Conservation (phyloP, 2,797 vertebrate genomes). For the Falco cherrug region DNA sequence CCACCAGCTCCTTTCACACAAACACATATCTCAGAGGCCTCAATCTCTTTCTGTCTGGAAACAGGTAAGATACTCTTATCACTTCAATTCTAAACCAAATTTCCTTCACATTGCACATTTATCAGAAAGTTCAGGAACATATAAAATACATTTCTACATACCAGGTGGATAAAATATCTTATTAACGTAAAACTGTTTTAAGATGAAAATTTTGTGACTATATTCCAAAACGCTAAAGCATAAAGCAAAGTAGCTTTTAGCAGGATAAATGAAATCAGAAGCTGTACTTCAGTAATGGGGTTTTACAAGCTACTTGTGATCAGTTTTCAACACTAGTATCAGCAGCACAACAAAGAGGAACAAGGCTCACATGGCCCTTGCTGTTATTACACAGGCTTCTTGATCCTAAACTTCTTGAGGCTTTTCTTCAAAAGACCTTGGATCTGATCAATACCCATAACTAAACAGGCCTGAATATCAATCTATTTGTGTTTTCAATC, state of each 20-base stretch:
- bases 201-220: constrained; percentile 50
- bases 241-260: constrained; percentile 67
- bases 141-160: not conserved
- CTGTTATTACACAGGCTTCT: constrained; percentile 47
- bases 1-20: not conserved
- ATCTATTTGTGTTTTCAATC: constrained; percentile 59
- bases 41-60: not conserved
- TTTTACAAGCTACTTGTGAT: constrained; percentile 45
- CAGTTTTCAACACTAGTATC: constrained; percentile 21
- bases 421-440: constrained; percentile 55
- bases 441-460: constrained; percentile 64
- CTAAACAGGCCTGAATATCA: constrained; percentile 69
- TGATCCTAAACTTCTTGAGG: constrained; percentile 53
- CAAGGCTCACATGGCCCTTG: not conserved
- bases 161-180: constrained; percentile 1
- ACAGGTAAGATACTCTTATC: not conserved
- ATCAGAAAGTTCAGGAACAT: not conserved
- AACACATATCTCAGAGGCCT: not conserved
- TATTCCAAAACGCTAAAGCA: constrained; percentile 70
- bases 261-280: constrained; percentile 66
- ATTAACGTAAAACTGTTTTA: constrained; percentile 63
- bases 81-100: not conserved
- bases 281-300: constrained; percentile 64
- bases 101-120: not conserved
- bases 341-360: constrained; percentile 52